These are phyloP conservation scores for Trichopoda pennipes DNA, from an alignment of 2,888 invertebrate species.

Conservation along the genomic window DNA sequence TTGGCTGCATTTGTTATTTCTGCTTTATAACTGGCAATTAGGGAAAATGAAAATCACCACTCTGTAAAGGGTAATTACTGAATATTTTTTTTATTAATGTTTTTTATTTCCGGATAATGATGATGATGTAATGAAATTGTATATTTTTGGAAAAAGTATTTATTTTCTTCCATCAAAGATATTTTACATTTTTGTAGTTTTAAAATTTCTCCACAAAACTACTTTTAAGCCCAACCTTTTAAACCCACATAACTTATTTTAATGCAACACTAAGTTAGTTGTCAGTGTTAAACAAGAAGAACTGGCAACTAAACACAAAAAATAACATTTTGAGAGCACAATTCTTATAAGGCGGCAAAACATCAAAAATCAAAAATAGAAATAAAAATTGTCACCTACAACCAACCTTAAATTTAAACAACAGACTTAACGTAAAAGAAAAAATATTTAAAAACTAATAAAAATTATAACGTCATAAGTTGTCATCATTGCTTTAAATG, in stretches of 20 bases:
- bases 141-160: too few species aligned
- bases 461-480: constrained; percentile 57
- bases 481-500: constrained; percentile 30
- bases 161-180: not conserved
- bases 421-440: constrained; percentile 20
- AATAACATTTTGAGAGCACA: constrained; percentile 61
- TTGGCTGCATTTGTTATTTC: too few species aligned
- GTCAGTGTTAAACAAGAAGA: constrained; percentile 26
- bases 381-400: constrained; percentile 77
- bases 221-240: too few species aligned
- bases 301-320: constrained; percentile 30
- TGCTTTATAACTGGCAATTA: too few species aligned
- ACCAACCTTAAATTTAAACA: constrained; percentile 64
- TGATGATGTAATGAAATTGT: too few species aligned
- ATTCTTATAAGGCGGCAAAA: constrained; percentile 58
- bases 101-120: too few species aligned
- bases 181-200: too few species aligned
- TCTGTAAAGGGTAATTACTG: too few species aligned
- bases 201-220: too few species aligned
- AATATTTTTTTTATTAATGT: too few species aligned
- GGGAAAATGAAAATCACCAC: too few species aligned
- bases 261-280: constrained; percentile 21
- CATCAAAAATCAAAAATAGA: constrained; percentile 59
- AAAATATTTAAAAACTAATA: constrained; percentile 30
- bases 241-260: not conserved